These are phyloP conservation scores for Styela clava DNA, from an alignment of 23 tunicate genomes.

Conservation along the genomic window DNA sequence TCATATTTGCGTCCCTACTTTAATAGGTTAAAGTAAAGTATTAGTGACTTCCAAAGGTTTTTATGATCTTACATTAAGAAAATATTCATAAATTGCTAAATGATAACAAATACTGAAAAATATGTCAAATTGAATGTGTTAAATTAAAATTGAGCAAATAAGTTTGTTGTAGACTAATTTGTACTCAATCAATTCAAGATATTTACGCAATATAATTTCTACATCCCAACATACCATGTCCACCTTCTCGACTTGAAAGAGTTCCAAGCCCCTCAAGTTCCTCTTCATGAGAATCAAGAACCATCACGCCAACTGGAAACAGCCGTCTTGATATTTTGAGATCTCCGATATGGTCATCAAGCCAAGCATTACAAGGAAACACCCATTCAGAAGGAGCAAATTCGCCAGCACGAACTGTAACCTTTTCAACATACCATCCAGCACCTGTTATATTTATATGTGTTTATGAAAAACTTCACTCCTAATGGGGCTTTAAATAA, in stretches of 20 bases:
- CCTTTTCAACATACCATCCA: constrained; percentile 77
- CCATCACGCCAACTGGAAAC: constrained; percentile 6
- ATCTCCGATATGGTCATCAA: constrained; percentile 86
- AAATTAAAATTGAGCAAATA: too few species aligned
- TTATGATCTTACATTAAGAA: too few species aligned
- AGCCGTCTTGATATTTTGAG: constrained; percentile 54
- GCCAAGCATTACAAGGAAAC: constrained; percentile 73
- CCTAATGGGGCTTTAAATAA: not conserved
- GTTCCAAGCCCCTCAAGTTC: constrained; percentile 22
- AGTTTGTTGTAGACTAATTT: too few species aligned
- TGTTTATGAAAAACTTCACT: not conserved
- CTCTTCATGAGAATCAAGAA: constrained; percentile 1
- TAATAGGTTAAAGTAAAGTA: too few species aligned
- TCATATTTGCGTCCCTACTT: too few species aligned
- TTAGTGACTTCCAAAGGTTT: too few species aligned
- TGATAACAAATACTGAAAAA: too few species aligned
- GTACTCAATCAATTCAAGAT: not conserved
- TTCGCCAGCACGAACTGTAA: constrained; percentile 61
- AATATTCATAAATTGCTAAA: too few species aligned
- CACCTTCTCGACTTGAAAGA: constrained; percentile 20
- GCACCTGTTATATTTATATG: constrained; percentile 46
- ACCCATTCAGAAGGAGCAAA: constrained; percentile 54
- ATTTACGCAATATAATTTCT: not conserved
- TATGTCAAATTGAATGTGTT: too few species aligned
- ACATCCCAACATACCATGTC: not conserved